Evolutionary conservation across 2,113 vertebrate genomes (phyloP).

Genomic region (Paedocypris sp.): DNA sequence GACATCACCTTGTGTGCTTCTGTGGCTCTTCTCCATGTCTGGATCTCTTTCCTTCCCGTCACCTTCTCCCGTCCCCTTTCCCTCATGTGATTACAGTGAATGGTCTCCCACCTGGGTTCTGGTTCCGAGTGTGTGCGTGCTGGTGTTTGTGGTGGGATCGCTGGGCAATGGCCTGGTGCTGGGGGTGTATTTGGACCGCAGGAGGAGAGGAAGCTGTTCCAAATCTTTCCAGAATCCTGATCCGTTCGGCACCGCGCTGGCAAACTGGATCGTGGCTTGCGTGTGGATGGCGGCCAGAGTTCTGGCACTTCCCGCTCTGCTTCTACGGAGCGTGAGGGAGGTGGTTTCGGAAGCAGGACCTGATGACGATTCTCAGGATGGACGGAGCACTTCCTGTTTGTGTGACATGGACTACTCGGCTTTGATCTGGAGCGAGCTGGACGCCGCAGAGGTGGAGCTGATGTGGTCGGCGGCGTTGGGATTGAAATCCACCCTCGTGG

Average conservation of each 20-base stretch:
- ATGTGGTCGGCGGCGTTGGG: constrained; percentile 78
- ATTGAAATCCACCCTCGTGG: constrained; percentile 77
- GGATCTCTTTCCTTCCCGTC: constrained; percentile 35
- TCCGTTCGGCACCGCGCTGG: constrained; percentile 30
- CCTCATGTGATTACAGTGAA: constrained; percentile 63
- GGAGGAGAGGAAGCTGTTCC: background rate
- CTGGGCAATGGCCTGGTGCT: constrained; percentile 80
- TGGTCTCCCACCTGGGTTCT: constrained; percentile 76
- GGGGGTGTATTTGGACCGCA: constrained; percentile 57
- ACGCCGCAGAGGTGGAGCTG: constrained; percentile 53
- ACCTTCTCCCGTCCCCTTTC: constrained; percentile 17
- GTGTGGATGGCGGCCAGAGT: constrained; percentile 73
- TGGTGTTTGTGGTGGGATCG: constrained; percentile 80
- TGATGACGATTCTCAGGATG: constrained; percentile 32
- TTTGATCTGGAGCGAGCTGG: constrained; percentile 53
- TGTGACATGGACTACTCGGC: constrained; percentile 87
- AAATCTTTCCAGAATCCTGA: background rate
- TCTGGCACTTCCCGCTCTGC: constrained; percentile 74
- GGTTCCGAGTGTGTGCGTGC: constrained; percentile 77
- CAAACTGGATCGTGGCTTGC: constrained; percentile 45
- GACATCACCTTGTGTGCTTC: background rate
- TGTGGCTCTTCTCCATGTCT: constrained; percentile 7
- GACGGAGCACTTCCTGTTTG: constrained; percentile 53
- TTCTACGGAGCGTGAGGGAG: constrained; percentile 66
- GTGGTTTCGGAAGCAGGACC: constrained; percentile 26